Percentiles rank a stretch among this genome's conserved stretches.
Conservation (phyloP, 1,140 invertebrate species). For the Antheraea pernyi region DNA sequence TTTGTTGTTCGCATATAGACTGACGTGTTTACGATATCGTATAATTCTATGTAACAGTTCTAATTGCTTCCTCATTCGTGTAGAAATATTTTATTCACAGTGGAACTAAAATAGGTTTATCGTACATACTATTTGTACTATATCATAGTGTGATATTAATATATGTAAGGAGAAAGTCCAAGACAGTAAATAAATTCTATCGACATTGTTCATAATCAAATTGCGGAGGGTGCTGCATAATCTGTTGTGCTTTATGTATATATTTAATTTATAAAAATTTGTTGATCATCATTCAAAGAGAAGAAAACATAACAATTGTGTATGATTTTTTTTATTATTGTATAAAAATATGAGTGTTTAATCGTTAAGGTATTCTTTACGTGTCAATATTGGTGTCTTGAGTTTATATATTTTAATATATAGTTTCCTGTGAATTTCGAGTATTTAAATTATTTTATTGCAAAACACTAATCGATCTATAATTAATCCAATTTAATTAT, state of each 20-base stretch:
- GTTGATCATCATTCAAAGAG: neutral
- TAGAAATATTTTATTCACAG: neutral
- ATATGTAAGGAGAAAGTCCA: slow-evolving; percentile 43
- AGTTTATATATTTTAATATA: no score
- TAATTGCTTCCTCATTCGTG: slow-evolving; percentile 10
- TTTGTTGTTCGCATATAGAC: neutral
- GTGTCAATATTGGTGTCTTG: no score
- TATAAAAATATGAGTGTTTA: no score
- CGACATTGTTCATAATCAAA: slow-evolving; percentile 33
- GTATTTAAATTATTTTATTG: no score
- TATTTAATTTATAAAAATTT: neutral
- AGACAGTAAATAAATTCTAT: slow-evolving; percentile 34
- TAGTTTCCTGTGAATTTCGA: no score
- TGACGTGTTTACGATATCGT: neutral
- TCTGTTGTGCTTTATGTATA: neutral
- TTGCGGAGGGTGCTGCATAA: slow-evolving; percentile 41
- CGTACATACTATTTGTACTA: slow-evolving; percentile 39
- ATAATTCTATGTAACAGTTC: neutral
- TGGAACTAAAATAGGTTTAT: slow-evolving; percentile 17
- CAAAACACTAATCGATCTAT: no score
- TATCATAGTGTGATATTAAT: slow-evolving; percentile 54
- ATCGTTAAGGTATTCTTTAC: no score
- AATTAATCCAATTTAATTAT: neutral
- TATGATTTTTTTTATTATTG: no score
- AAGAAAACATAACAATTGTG: no score